Percentiles rank a stretch among this genome's conserved stretches.
Evolutionary conservation across 1,140 invertebrate species (phyloP).

Genomic region (Drosophila tani): DNA sequence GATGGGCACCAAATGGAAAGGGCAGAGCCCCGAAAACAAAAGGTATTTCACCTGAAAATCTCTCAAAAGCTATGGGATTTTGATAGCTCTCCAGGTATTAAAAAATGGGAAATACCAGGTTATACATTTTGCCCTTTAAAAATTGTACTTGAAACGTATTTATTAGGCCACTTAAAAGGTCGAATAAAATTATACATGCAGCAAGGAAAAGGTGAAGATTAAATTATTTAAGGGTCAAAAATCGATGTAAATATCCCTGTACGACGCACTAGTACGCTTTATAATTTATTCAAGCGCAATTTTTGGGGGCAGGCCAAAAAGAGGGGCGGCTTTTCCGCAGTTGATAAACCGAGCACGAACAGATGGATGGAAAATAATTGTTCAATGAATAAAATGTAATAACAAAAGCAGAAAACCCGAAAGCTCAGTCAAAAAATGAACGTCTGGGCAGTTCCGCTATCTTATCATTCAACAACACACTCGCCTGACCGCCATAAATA

Average conservation of each 20-base stretch:
- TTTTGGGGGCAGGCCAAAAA: background rate
- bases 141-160: background rate
- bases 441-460: constrained; percentile 19
- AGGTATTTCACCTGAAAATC: background rate
- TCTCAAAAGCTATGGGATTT: background rate
- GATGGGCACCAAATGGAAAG: background rate
- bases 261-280: constrained; percentile 8
- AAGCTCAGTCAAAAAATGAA: background rate
- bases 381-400: background rate
- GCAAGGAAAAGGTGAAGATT: background rate
- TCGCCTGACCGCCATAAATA: constrained; percentile 40
- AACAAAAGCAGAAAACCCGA: background rate
- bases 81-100: no score
- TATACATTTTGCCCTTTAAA: background rate
- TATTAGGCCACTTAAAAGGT: background rate
- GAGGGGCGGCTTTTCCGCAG: constrained; percentile 5
- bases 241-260: constrained; percentile 20
- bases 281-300: constrained; percentile 26
- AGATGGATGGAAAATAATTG: constrained; percentile 8
- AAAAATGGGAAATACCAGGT: no score
- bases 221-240: constrained; percentile 20
- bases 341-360: constrained; percentile 5
- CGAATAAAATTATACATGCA: background rate
- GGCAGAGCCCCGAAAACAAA: background rate
- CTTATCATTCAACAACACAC: constrained; percentile 34